A percentile compares a stretch with the other conserved stretches of the same genome.
These are phyloP conservation scores for Biston stratarius DNA, from an alignment of 2,888 invertebrate genomes.

Conservation along the genomic window DNA sequence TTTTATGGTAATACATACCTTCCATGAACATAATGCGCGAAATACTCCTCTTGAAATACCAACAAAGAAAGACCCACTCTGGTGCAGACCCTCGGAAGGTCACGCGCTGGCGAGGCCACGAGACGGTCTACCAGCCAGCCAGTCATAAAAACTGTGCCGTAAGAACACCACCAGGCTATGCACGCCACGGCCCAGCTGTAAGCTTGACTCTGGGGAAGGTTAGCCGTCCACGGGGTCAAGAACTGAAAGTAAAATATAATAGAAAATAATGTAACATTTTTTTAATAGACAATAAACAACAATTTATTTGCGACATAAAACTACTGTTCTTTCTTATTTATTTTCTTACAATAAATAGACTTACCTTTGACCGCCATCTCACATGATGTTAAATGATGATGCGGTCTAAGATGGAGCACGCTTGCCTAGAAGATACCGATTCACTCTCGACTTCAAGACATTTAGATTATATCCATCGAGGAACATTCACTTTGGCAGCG, in stretches of 20 bases:
- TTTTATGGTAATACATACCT: constrained; percentile 57
- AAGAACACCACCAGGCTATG: constrained; percentile 70
- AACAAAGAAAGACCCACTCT: constrained; percentile 69
- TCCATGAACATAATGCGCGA: constrained; percentile 79
- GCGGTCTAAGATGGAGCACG: too few relatives aligned
- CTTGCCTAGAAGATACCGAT: too few relatives aligned
- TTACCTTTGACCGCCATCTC: too few relatives aligned
- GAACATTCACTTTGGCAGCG: too few relatives aligned
- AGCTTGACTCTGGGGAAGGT: constrained; percentile 61
- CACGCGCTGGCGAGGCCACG: constrained; percentile 48
- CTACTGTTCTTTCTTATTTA: too few relatives aligned
- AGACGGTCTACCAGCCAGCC: constrained; percentile 57
- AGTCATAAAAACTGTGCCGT: constrained; percentile 51
- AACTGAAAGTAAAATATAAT: constrained; percentile 52
- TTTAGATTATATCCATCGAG: too few relatives aligned
- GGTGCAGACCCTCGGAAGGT: constrained; percentile 61
- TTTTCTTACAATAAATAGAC: too few relatives aligned
- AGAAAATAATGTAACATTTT: too few relatives aligned
- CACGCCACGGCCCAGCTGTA: constrained; percentile 69
- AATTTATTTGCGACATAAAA: too few relatives aligned
- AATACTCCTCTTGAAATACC: constrained; percentile 75
- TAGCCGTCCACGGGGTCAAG: constrained; percentile 57
- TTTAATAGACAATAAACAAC: too few relatives aligned
- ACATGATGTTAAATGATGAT: too few relatives aligned
- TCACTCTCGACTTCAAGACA: too few relatives aligned